Conservation (phyloP, 35 echinoderm and acorn worm species). For the Holothuria glaberrima region DNA sequence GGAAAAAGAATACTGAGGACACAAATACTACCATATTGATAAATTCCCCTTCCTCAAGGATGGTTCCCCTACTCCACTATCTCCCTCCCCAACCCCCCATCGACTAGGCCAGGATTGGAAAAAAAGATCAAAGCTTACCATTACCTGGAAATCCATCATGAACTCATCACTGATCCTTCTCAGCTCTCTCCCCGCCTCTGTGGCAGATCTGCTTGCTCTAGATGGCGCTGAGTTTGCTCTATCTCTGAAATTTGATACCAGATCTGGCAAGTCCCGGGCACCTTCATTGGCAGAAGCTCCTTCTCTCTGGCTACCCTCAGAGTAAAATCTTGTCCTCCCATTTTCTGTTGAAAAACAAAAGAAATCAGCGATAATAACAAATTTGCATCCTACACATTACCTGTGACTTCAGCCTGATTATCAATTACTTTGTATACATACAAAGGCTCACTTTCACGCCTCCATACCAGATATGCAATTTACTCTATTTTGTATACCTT, state of each 20-base stretch:
- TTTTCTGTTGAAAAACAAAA: slow-evolving; percentile 31
- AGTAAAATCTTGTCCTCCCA: slow-evolving; percentile 48
- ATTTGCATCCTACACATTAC: too few species aligned
- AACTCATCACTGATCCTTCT: slow-evolving; percentile 83
- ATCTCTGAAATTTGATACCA: slow-evolving; percentile 64
- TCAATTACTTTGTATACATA: too few species aligned
- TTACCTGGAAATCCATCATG: slow-evolving; percentile 9
- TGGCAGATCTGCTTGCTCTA: slow-evolving; percentile 50
- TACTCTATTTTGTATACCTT: too few species aligned
- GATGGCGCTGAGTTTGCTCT: slow-evolving; percentile 74
- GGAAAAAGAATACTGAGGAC: too few species aligned
- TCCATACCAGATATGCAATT: too few species aligned
- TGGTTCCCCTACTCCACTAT: background rate
- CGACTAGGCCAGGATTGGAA: too few species aligned
- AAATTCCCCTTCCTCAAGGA: too few species aligned
- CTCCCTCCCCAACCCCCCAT: background rate
- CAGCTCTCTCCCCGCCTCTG: slow-evolving; percentile 64
- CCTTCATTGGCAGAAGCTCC: slow-evolving; percentile 38
- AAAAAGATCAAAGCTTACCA: background rate
- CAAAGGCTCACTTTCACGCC: too few species aligned
- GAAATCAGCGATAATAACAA: background rate
- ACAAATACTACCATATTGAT: too few species aligned
- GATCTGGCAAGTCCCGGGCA: slow-evolving; percentile 59
- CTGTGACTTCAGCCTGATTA: too few species aligned
- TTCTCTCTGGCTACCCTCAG: slow-evolving; percentile 59